Base-by-base conservation (phyloP, 1,140 invertebrate species). In the Lasioglossum albipes region DNA sequence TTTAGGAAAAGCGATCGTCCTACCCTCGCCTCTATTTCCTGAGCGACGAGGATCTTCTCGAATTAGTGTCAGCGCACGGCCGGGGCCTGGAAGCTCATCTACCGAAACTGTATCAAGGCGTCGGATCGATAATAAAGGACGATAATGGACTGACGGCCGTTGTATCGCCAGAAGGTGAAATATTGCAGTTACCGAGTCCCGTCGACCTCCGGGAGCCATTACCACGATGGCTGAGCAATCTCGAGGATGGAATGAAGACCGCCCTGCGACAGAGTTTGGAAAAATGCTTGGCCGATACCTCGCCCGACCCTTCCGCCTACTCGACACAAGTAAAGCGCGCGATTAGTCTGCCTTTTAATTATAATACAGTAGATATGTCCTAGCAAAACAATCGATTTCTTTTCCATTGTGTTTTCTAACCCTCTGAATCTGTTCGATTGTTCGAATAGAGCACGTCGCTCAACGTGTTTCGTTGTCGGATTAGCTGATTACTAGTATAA, bases 1-100 rank as follows among this genome's bases (percentile, higher is more conserved):
- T 59, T 31, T 85, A 98, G 97, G 97, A 98, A 87, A 99, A 99
- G 93, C 94, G 99, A 78, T 96, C 96, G 0, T 95, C 96, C 52
- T 99, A 99, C 94, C 98, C 99, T 6, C 94, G 99, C 86, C 97
- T 99, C 87, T 99, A 99, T 89, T 99, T 99, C 89, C 94, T 99
- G 83, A 98, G 98, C 85, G 98, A 99, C 90, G 98, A 99, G 90
- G 98, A 99, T 94, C 94, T 99, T 57, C 92, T 99, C 45, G 98
- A 99, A 94, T 95, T 99, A 71, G 89, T 93, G 92, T 96, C 97
- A 0, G 97, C 96, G 0, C 97, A 97, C 88, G 96, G 96, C 69
- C 95, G 95, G 71, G 96, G 99, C 0, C 96, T 99, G 89, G 97
- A 99, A 92, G 95, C 96, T 0, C 98, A 99, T 92, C 94, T 99